A percentile compares a stretch with the other conserved stretches of the same genome.
Conservation (phyloP, 2,113 vertebrate species). For the Sarotherodon lohbergeri region DNA sequence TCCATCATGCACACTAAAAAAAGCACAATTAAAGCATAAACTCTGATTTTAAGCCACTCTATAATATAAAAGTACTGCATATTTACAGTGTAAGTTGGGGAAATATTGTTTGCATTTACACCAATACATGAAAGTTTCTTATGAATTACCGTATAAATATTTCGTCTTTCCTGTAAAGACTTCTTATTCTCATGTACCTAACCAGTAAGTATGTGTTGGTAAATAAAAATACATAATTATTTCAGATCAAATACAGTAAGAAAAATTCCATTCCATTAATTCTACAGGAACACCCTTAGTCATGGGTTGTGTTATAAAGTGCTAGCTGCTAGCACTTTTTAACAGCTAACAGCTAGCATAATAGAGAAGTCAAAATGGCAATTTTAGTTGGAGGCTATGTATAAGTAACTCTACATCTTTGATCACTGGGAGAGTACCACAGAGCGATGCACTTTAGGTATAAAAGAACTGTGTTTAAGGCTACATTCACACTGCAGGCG, state of each 20-base stretch:
- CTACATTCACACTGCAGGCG: too few relatives aligned
- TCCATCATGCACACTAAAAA: background rate
- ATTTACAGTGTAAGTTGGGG: background rate
- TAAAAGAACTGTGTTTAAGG: background rate
- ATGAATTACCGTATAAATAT: background rate
- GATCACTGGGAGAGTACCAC: background rate
- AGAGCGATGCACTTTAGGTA: background rate
- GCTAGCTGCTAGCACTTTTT: background rate
- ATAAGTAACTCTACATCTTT: background rate
- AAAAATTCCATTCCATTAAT: background rate
- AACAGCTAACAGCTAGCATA: background rate
- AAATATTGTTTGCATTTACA: background rate
- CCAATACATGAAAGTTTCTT: accelerated
- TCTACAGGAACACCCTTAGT: background rate
- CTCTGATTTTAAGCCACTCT: background rate
- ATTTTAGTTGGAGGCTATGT: background rate
- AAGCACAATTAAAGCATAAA: background rate
- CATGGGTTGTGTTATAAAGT: background rate
- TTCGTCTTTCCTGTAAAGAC: accelerated
- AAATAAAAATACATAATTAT: background rate
- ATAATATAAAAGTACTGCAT: background rate
- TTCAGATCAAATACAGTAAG: background rate
- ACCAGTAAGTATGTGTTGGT: background rate
- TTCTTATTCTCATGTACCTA: background rate
- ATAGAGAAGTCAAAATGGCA: background rate